Evolutionary conservation across 1,140 invertebrate genomes (phyloP), one percentile per base, ranked within the genome.

Genomic region (Drosophila mojavensis): DNA sequence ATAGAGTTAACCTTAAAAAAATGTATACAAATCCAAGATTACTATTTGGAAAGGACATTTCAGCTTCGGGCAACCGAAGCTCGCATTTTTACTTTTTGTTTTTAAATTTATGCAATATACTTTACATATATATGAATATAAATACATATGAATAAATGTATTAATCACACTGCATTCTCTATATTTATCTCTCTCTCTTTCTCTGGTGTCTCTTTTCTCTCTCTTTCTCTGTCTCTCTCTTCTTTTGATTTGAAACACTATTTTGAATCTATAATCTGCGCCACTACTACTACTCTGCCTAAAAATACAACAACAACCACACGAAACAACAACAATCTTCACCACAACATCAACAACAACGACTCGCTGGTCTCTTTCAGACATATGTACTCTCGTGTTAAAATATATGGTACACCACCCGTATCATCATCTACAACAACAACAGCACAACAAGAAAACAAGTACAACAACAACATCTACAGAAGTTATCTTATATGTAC

Each of bases 91-190:
- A 30, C 51, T 54, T 72, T 47, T 54, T 13, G 68, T 43, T 47
- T 84, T 53, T 20, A 51, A 58, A 41, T 63, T 61, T 72, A 48
- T 64, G 20, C 41, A 43, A 75, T 67, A 64, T 64, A 76, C 67
- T 76, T 59, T 62, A 47, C 17, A 15, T 47, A 47, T 15, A 75
- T 51, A 61, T 63, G 56, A 53, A 69, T 70, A 61, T 66, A 66
- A 60, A 71, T 58, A 69, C 55, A 75, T 65, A 79, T 80, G 58
- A 78, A 72, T 89, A 80, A 81, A 89, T 88, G 84, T 83, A 80
- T 89, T 89, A 88, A 84, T 83, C 74, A 89, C 83, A 88, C 84
- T 88, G 84, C 80, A 89, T 88, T 88, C 80, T 88, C 75, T 88
- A 78, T 88, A 83, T 88, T 70, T 88, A 64, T 88, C 67, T 88